Base-by-base conservation (phyloP, 2,797 vertebrate genomes). In the Perdix hodgsoniae region DNA sequence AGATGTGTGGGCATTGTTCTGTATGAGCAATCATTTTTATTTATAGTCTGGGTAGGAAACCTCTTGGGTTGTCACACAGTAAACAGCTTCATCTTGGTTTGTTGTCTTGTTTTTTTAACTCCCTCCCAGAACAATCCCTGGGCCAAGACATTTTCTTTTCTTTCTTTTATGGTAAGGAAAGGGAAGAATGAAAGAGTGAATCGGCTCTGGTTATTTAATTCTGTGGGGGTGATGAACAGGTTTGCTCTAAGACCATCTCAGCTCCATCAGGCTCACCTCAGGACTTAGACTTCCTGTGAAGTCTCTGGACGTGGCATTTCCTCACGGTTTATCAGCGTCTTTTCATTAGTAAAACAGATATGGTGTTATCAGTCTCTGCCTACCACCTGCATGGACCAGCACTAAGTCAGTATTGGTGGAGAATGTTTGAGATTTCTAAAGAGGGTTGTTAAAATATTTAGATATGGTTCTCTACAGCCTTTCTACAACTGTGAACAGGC, bases 371-470 rank as follows among this genome's bases (percentile, higher is more conserved):
- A 52, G 35, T 23, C 14, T 69, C 35, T 54, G 49, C 47, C 35
- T 60, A 12, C 26, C 14, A 15, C 49, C 33, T 16, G 39, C 29
- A 33, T 10, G 23, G 18, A 27, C n/a, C 40, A 24, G 10, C 23
- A 14, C 23, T 65, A 31, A 16, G 37, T n/a, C n/a, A 33, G 23
- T 64, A 52, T 52, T 77, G 52, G 11, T 29, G 67, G 64, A 31
- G 22, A 16, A 17, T 1, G 0, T 1, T n/a, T 47, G 13, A 74
- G 39, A 31, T 39, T 42, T n/a, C 61, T 49, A 14, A 79, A 70
- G 69, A 63, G 21, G 5, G 5, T 45, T 75, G 54, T 37, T 73
- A 2, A 26, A 37, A 1, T 33, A 4, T 0, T 0, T 19, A 1
- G 59, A 5, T 26, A 6, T 56, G 45, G 4, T 4, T 42, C 22